A percentile compares a stretch with the other conserved stretches of the same genome.
phyloP scores from a whole-genome alignment of 1,140 invertebrate species.

The Eumaeus atala region DNA sequence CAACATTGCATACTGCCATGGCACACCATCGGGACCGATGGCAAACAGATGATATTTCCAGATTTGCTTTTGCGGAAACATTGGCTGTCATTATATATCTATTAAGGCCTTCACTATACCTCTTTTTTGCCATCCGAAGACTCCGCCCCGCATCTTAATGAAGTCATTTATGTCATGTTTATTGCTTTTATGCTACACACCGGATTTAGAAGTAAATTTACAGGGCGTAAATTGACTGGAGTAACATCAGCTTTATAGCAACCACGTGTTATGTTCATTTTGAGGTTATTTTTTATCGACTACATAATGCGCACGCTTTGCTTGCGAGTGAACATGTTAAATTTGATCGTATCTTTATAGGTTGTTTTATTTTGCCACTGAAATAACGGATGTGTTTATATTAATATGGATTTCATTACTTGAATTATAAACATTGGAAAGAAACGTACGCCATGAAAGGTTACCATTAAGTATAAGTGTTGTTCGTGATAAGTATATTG shows the following conservation, averaged over 20 bases:
- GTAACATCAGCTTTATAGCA: slow-evolving; percentile 43
- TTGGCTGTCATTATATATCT: slow-evolving; percentile 64
- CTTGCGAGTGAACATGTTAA: too few species aligned
- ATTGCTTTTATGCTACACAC: slow-evolving; percentile 65
- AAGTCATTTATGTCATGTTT: slow-evolving; percentile 71
- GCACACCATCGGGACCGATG: slow-evolving; percentile 25
- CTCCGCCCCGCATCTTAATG: slow-evolving; percentile 59
- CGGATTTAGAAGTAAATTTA: slow-evolving; percentile 66
- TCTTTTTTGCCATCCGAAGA: slow-evolving; percentile 58
- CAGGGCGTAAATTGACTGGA: slow-evolving; percentile 61
- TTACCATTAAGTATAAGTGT: too few species aligned
- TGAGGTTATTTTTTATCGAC: slow-evolving; percentile 23
- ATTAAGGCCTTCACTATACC: slow-evolving; percentile 50
- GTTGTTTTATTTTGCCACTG: too few species aligned
- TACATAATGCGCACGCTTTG: too few species aligned
- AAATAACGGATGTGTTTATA: too few species aligned
- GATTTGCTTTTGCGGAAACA: slow-evolving; percentile 57
- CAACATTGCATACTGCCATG: slow-evolving; percentile 19
- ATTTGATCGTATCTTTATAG: too few species aligned
- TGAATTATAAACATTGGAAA: too few species aligned
- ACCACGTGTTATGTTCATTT: slow-evolving; percentile 32
- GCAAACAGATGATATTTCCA: slow-evolving; percentile 47
- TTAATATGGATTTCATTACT: too few species aligned
- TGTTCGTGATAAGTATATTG: too few species aligned
- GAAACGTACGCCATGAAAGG: too few species aligned